Conservation (phyloP, 1,140 invertebrate genomes). For the Papilio polyxenes region DNA sequence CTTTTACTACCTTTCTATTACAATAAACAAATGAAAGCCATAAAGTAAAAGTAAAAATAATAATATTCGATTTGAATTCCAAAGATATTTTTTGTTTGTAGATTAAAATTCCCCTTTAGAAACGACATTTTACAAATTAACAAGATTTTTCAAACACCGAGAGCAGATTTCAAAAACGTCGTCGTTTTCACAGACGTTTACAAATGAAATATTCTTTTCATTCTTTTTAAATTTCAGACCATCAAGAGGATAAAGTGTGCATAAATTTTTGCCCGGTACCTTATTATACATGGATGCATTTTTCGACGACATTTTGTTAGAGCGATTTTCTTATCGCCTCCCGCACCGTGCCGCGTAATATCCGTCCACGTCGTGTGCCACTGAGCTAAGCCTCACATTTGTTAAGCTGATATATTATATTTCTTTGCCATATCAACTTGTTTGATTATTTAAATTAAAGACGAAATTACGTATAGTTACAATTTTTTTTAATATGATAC, state of each 20-base stretch:
- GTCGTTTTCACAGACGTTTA: conserved; percentile 5
- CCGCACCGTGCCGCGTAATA: background rate
- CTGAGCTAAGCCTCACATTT: conserved; percentile 26
- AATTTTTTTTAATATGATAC: too few relatives aligned
- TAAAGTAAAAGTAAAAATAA: background rate
- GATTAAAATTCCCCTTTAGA: background rate
- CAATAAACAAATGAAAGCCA: background rate
- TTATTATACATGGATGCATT: conserved; percentile 31
- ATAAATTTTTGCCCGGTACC: conserved; percentile 16
- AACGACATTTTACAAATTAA: conserved; percentile 4
- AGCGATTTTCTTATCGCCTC: conserved; percentile 25
- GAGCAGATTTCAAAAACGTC: conserved; percentile 13
- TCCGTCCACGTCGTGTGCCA: background rate
- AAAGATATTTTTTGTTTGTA: background rate
- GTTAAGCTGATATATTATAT: background rate
- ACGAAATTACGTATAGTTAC: background rate
- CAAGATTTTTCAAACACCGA: conserved; percentile 9
- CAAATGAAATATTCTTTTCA: conserved; percentile 15
- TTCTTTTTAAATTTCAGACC: conserved; percentile 14
- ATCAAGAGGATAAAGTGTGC: conserved; percentile 23
- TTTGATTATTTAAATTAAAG: background rate
- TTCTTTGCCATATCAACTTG: background rate
- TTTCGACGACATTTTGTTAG: conserved; percentile 31
- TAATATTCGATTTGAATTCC: background rate
- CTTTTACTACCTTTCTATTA: too few relatives aligned